Evolutionary conservation across 1,140 invertebrate genomes (phyloP).

Genomic region (Hydropsyche tenuis): DNA sequence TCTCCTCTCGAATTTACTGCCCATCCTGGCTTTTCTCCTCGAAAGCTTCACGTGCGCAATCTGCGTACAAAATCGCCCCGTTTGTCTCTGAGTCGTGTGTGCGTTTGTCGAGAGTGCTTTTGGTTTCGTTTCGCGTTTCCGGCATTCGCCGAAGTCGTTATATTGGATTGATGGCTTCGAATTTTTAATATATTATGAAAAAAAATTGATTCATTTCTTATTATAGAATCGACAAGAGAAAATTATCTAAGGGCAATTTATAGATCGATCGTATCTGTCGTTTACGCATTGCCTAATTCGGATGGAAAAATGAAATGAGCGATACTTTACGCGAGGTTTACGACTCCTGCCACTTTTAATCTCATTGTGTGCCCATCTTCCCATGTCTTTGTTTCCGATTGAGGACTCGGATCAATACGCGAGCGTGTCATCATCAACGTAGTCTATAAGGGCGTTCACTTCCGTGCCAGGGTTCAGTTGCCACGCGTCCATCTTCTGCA

Average conservation of each 20-base stretch:
- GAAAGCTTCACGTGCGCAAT: background rate
- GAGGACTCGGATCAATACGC: slow-evolving; percentile 17
- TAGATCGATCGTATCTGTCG: too few species aligned
- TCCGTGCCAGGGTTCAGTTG: slow-evolving; percentile 45
- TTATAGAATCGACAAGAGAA: too few species aligned
- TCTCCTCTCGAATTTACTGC: slow-evolving; percentile 20
- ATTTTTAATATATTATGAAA: too few species aligned
- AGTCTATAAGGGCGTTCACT: slow-evolving; percentile 47
- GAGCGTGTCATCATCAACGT: slow-evolving; percentile 13
- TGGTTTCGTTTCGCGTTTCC: too few species aligned
- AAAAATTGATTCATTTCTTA: too few species aligned
- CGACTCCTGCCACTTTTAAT: slow-evolving; percentile 13
- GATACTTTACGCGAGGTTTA: background rate
- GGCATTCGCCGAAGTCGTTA: too few species aligned
- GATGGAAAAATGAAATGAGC: background rate
- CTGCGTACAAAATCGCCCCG: background rate
- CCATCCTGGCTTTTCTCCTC: background rate
- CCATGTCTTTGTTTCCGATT: slow-evolving; percentile 27
- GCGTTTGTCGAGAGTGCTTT: too few species aligned
- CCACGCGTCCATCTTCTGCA: slow-evolving; percentile 1
- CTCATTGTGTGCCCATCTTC: slow-evolving; percentile 20
- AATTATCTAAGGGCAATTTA: too few species aligned
- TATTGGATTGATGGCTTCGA: too few species aligned
- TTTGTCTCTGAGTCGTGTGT: too few species aligned
- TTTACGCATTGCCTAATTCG: background rate